phyloP scores from a whole-genome alignment of 2,888 invertebrate species.

The Drosophila colorata region DNA sequence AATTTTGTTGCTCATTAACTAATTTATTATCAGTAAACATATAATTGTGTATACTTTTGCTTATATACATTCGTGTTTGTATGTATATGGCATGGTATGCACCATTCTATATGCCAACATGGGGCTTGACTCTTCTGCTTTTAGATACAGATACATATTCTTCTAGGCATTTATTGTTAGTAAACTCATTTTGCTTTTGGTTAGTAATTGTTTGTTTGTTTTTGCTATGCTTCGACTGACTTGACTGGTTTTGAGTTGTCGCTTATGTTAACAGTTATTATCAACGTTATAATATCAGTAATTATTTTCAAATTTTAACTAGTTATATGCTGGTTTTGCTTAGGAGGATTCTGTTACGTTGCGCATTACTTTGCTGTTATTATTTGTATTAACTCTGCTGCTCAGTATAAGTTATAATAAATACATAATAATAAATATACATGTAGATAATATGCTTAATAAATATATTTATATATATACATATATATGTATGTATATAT shows the following conservation, averaged over 20 bases:
- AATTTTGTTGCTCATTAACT: conserved; percentile 60
- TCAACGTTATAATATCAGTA: conserved; percentile 68
- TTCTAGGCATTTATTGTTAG: conserved; percentile 62
- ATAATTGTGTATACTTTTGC: conserved; percentile 56
- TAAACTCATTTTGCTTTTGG: conserved; percentile 56
- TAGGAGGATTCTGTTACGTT: conserved; percentile 78
- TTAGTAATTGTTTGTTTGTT: conserved; percentile 55
- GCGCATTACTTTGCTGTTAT: conserved; percentile 54
- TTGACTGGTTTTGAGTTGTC: conserved; percentile 60
- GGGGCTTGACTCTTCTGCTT: conserved; percentile 62
- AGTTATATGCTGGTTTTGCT: conserved; percentile 66
- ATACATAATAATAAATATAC: conserved; percentile 82
- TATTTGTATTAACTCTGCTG: conserved; percentile 56
- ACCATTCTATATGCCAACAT: conserved; percentile 71
- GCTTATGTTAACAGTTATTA: conserved; percentile 66
- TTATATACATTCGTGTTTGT: conserved; percentile 63
- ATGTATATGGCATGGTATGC: conserved; percentile 60
- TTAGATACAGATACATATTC: conserved; percentile 42
- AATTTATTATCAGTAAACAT: conserved; percentile 73
- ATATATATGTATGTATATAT: conserved; percentile 46
- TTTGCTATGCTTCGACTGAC: conserved; percentile 76
- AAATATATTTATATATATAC: conserved; percentile 74
- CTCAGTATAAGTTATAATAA: conserved; percentile 79
- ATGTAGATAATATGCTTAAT: conserved; percentile 83
- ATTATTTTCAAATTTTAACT: conserved; percentile 62